Evolutionary conservation across 2,113 vertebrate species (phyloP).

Genomic region (Tragelaphus scriptus): DNA sequence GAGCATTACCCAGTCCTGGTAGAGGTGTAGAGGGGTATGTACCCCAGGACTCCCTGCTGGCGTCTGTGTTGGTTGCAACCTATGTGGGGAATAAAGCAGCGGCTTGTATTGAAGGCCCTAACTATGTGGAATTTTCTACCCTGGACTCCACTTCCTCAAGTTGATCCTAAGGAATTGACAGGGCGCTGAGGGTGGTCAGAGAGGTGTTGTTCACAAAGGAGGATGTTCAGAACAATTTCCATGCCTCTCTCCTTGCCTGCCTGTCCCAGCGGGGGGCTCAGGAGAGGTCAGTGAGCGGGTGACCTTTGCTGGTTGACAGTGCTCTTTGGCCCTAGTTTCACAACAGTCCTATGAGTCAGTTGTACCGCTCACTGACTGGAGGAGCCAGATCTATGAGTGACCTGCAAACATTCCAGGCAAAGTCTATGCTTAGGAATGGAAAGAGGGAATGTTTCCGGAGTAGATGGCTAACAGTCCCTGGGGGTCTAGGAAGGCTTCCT

Average conservation of each 20-base stretch:
- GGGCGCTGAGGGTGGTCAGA: not conserved
- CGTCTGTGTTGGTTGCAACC: fast-evolving
- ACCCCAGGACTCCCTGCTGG: fast-evolving
- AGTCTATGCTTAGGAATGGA: not conserved
- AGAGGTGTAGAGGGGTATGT: not conserved
- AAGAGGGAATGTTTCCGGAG: not conserved
- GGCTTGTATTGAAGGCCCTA: not conserved
- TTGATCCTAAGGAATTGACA: not conserved
- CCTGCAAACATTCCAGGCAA: not conserved
- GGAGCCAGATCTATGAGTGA: not conserved
- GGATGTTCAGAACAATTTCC: no score
- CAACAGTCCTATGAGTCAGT: not conserved
- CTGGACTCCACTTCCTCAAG: no score
- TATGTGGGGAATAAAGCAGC: no score
- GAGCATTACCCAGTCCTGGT: not conserved
- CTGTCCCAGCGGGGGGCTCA: not conserved
- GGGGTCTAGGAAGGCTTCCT: not conserved
- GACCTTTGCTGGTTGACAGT: not conserved
- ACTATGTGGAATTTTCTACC: not conserved
- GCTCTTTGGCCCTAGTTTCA: not conserved
- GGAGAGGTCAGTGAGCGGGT: fast-evolving
- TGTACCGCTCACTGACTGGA: fast-evolving
- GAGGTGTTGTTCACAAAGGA: not conserved
- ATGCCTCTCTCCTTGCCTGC: fast-evolving
- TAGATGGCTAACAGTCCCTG: not conserved